phyloP scores from a whole-genome alignment of 2,113 vertebrate genomes.

The Lota lota region DNA sequence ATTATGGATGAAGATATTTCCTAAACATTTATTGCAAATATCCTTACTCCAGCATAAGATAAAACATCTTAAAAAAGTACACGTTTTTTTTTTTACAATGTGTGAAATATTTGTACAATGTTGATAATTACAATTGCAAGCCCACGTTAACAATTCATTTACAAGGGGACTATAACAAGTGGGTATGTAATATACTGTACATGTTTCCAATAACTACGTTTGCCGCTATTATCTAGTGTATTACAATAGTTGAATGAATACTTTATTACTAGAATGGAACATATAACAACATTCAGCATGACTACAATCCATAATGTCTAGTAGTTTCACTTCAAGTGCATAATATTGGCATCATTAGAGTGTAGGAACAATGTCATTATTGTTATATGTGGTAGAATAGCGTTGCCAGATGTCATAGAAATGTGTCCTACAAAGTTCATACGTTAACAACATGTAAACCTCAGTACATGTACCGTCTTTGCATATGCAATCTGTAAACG shows the following conservation, averaged over 20 bases:
- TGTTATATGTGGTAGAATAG: no score
- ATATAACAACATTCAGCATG: slow-evolving; percentile 50
- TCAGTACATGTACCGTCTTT: slow-evolving; percentile 47
- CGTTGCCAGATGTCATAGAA: slow-evolving; percentile 3
- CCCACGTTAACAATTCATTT: slow-evolving; percentile 36
- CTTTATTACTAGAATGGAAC: slow-evolving; percentile 29
- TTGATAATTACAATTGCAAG: slow-evolving; percentile 31
- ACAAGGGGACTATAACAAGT: slow-evolving; percentile 29
- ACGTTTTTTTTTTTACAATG: background rate
- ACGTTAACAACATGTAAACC: slow-evolving; percentile 36
- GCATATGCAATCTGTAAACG: slow-evolving; percentile 27
- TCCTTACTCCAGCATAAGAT: slow-evolving; percentile 55
- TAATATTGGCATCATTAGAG: slow-evolving; percentile 50
- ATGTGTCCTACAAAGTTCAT: slow-evolving; percentile 32
- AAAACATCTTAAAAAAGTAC: background rate
- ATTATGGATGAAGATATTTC: background rate
- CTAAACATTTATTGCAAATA: slow-evolving; percentile 57
- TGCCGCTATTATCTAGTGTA: slow-evolving; percentile 13
- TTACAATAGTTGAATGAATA: slow-evolving; percentile 23
- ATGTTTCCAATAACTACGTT: slow-evolving; percentile 6
- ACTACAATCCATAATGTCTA: slow-evolving; percentile 56
- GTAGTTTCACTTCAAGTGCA: slow-evolving; percentile 56
- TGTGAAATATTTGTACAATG: slow-evolving; percentile 37
- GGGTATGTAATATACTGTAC: slow-evolving; percentile 17
- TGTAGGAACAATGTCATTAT: slow-evolving; percentile 25